Evolutionary conservation across 2,797 vertebrate species (phyloP).

Genomic region (Takifugu rubripes): DNA sequence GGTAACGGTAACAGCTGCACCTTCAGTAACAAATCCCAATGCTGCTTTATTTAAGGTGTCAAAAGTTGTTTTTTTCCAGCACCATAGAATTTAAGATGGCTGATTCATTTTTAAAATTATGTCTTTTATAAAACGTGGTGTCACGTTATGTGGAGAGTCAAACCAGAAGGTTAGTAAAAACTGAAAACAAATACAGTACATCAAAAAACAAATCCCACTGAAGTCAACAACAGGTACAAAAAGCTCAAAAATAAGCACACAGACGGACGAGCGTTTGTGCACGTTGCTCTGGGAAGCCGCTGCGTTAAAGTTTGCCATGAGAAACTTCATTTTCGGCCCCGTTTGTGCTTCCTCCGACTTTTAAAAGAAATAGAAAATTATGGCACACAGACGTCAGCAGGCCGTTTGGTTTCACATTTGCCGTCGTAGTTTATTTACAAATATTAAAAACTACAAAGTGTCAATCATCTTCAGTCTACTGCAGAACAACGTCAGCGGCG

Average conservation of each 20-base stretch:
- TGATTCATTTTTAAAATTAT: too few species aligned
- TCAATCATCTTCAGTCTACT: slow-evolving; percentile 53
- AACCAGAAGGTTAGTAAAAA: slow-evolving; percentile 69
- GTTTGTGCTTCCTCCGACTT: not conserved
- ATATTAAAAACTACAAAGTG: slow-evolving; percentile 73
- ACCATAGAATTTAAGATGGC: too few species aligned
- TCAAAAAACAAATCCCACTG: slow-evolving; percentile 31
- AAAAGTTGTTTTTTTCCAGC: not conserved
- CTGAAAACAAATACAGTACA: slow-evolving; percentile 22
- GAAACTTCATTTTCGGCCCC: too few species aligned
- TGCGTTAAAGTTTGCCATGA: too few species aligned
- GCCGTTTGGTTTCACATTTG: slow-evolving; percentile 40
- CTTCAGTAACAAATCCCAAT: not conserved
- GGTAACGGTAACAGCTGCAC: not conserved
- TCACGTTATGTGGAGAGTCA: slow-evolving; percentile 46
- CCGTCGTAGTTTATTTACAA: slow-evolving; percentile 73
- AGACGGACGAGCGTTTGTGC: not conserved
- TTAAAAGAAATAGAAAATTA: not conserved
- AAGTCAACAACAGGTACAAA: slow-evolving; percentile 29
- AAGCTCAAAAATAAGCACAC: slow-evolving; percentile 35
- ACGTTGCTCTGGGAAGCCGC: not conserved
- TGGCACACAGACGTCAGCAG: slow-evolving; percentile 39
- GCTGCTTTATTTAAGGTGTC: slow-evolving; percentile 9
- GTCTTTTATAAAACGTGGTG: too few species aligned
- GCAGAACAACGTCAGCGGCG: slow-evolving; percentile 74